These are phyloP conservation scores for Lucilia sericata DNA, from an alignment of 1,140 invertebrate genomes.

Conservation along the genomic window DNA sequence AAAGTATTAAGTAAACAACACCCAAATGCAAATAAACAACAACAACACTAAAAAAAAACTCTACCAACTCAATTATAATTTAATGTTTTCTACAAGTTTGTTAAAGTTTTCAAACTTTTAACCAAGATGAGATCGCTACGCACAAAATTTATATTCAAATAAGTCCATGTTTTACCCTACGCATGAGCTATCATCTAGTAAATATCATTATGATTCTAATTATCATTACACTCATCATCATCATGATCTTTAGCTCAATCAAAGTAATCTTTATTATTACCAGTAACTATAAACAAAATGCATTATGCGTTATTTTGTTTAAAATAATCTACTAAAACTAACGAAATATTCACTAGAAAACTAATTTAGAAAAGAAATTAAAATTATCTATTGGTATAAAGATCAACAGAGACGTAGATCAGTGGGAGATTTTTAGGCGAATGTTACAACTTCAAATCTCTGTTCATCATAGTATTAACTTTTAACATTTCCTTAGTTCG, in stretches of 20 bases:
- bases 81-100: neutral
- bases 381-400: no score
- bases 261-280: neutral
- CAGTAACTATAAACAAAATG: neutral
- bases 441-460: no score
- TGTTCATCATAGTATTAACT: no score
- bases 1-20: neutral
- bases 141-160: no score
- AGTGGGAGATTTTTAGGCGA: no score
- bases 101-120: neutral
- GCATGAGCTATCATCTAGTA: neutral
- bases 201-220: neutral
- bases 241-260: neutral
- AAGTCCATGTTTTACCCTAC: slow-evolving; percentile 2
- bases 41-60: neutral
- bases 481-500: no score
- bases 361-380: no score
- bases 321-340: neutral
- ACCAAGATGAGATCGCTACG: no score
- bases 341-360: no score
- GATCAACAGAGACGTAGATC: no score
- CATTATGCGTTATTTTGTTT: neutral
- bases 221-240: neutral
- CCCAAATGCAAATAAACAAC: neutral
- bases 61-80: slow-evolving; percentile 10